Conservation (phyloP, 2,113 vertebrate genomes). For the Aleadryas rufinucha region DNA sequence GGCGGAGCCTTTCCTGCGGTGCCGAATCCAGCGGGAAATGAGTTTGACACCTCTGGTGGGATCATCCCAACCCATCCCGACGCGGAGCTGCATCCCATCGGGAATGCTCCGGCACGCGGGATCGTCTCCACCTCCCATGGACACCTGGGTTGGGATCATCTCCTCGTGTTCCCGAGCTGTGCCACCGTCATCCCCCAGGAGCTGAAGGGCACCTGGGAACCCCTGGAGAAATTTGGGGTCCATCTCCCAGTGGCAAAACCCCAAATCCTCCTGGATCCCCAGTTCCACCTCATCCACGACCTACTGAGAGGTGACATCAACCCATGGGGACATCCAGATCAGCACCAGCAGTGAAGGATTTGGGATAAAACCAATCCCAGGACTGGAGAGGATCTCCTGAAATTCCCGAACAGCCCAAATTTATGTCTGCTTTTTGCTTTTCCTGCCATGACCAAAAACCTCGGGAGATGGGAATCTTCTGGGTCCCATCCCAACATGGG, state of each 20-base stretch:
- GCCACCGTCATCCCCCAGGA: not conserved
- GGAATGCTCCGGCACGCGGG: fast-evolving
- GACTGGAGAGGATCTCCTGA: not conserved
- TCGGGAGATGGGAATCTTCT: not conserved
- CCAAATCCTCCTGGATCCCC: not conserved
- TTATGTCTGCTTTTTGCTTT: not conserved
- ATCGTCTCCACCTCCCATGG: too few relatives aligned
- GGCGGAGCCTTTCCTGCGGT: not conserved
- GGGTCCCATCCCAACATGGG: fast-evolving
- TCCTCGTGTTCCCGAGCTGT: not conserved
- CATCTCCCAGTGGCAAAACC: not conserved
- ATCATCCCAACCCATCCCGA: not conserved
- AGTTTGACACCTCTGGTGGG: not conserved
- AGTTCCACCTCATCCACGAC: not conserved
- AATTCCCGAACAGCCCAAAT: not conserved
- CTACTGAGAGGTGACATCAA: not conserved
- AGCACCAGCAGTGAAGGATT: not conserved
- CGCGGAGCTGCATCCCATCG: fast-evolving
- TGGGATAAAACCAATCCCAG: not conserved
- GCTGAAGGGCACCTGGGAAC: fast-evolving
- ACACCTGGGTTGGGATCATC: not conserved
- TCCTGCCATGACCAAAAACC: not conserved
- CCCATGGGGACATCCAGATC: fast-evolving
- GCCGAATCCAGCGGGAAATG: not conserved
- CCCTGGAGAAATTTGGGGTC: fast-evolving